Conservation (phyloP, 2,888 invertebrate species). For the Platynereis dumerilii region DNA sequence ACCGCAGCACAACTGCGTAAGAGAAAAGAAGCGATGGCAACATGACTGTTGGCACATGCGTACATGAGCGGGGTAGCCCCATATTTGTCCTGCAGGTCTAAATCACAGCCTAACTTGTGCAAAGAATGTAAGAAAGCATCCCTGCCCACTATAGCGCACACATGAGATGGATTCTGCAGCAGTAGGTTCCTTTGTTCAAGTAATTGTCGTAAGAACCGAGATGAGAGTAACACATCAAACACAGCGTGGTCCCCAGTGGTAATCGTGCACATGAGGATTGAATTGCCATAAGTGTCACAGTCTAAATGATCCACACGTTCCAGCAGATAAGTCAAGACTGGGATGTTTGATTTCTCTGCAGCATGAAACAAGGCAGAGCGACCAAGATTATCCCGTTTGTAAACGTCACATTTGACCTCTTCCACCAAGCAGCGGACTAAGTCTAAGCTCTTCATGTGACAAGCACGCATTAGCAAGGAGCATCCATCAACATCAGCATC, state of each 20-base stretch:
- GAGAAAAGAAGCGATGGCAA: constrained; percentile 27
- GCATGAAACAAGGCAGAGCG: constrained; percentile 38
- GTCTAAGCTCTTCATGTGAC: constrained; percentile 15
- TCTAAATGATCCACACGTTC: constrained; percentile 20
- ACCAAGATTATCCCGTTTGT: constrained; percentile 18
- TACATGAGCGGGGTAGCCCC: constrained; percentile 39
- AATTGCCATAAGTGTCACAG: constrained; percentile 29
- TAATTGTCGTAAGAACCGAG: constrained; percentile 28
- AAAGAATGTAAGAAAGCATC: constrained; percentile 14
- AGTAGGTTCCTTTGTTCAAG: constrained; percentile 26
- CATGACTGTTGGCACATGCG: constrained; percentile 31
- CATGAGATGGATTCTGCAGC: constrained; percentile 36
- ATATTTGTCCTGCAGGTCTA: constrained; percentile 20
- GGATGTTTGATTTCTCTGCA: constrained; percentile 33
- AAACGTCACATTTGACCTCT: constrained; percentile 33
- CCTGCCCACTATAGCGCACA: constrained; percentile 35
- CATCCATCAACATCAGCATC: constrained; percentile 32
- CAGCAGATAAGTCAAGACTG: constrained; percentile 31
- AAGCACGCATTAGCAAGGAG: constrained; percentile 31
- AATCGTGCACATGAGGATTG: constrained; percentile 36
- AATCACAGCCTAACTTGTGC: constrained; percentile 17
- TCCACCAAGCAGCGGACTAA: constrained; percentile 34
- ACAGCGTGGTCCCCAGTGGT: constrained; percentile 30
- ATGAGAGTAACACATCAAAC: constrained; percentile 32
- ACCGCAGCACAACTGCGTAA: constrained; percentile 25